Evolutionary conservation across 2,888 invertebrate genomes (phyloP), one percentile per base, ranked within the genome.

Genomic region (Acleris cristana): DNA sequence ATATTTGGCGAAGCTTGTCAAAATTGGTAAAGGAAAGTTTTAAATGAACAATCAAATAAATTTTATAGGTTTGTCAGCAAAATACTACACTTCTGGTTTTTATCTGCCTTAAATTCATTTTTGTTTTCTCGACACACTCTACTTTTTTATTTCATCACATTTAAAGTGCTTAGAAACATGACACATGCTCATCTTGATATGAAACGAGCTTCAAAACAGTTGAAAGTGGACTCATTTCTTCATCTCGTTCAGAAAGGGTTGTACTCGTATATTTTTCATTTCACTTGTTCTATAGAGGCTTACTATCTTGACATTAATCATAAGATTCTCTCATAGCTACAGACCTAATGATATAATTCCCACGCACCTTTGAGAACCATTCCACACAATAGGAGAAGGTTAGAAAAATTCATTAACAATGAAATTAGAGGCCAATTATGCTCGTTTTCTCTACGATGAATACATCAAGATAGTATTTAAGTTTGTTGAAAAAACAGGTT

Each of bases 281-380:
- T 64, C 61, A 69, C 70, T 70, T 64, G 60, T 53, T 19, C 59
- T 49, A 65, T 64, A 48, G 48, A 54, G 45, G 34, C 56, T 30
- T 48, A 51, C 60, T 60, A 53, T 82, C 81, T 70, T 74, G 70
- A 67, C 75, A 73, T 64, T 69, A 73, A 80, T 82, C 81, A 75
- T 70, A 71, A 68, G 61, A 61, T 65, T 21, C 53, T 65, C 70
- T 68, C 70, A 26, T 60, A 62, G 63, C 63, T 57, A 53, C 57
- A 64, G 60, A 70, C 71, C 70, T 74, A 68, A 75, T 75, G 60
- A 70, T 70, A 70, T 44, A 21, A 58, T 77, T 80, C 79, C 70
- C 79, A 79, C 74, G 74, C 48, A 53, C 51, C 69, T 65, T 68
- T 69, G 72, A 63, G 70, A 72, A 72, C 60, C 52, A 64, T 64